Conservation (phyloP, 1,140 invertebrate species). For the Drosophila pachea region DNA sequence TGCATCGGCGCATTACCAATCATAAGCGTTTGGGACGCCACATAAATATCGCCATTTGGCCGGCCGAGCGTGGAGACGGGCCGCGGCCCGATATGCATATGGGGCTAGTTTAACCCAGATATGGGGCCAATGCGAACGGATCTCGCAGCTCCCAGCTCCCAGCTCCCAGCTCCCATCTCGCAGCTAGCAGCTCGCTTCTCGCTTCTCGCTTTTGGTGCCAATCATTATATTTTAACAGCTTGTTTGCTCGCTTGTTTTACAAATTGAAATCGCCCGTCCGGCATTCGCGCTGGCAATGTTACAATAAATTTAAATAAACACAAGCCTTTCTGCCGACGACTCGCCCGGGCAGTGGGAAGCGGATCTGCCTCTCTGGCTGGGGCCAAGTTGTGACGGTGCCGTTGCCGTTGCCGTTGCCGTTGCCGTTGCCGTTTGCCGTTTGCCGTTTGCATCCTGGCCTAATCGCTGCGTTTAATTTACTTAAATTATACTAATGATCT, state of each 20-base stretch:
- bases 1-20: conserved; percentile 65
- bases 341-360: background rate
- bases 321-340: conserved; percentile 61
- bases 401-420: conserved; percentile 19
- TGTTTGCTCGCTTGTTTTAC: conserved; percentile 77
- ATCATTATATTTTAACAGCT: conserved; percentile 78
- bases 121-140: background rate
- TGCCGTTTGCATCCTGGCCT: conserved; percentile 67
- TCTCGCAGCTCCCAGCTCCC: no score
- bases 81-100: conserved; percentile 65
- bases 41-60: conserved; percentile 58
- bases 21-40: conserved; percentile 63
- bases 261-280: conserved; percentile 72
- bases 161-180: no score
- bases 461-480: conserved; percentile 79
- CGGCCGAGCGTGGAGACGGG: conserved; percentile 18
- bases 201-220: conserved; percentile 46
- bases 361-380: conserved; percentile 9
- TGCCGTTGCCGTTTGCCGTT: conserved; percentile 1
- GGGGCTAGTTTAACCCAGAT: conserved; percentile 67
- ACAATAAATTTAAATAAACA: conserved; percentile 78
- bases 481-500: conserved; percentile 79
- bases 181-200: background rate
- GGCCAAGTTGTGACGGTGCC: conserved; percentile 3
- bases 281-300: conserved; percentile 56